These are phyloP conservation scores for Eustalomyia histrio DNA, from an alignment of 2,888 invertebrate genomes.

Conservation along the genomic window DNA sequence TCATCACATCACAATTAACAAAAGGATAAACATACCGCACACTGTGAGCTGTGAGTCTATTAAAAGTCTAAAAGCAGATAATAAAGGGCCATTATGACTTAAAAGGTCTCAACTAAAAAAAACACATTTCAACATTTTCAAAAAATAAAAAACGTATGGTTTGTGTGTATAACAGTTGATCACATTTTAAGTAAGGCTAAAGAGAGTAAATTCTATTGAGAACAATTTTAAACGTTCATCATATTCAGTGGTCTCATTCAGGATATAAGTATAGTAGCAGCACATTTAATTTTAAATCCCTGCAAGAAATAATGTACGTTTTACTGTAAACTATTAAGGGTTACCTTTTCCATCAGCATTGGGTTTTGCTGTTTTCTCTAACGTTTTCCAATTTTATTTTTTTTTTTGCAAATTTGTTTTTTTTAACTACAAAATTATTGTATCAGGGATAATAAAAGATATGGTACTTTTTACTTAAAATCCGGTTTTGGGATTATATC, in stretches of 20 bases:
- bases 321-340: slow-evolving; percentile 14
- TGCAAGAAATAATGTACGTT: slow-evolving; percentile 66
- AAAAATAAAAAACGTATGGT: neutral
- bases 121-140: neutral
- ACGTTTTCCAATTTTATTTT: slow-evolving; percentile 31
- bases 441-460: neutral
- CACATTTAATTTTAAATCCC: slow-evolving; percentile 75
- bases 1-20: slow-evolving; percentile 29
- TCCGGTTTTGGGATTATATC: no score
- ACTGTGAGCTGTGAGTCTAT: slow-evolving; percentile 75
- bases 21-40: slow-evolving; percentile 65
- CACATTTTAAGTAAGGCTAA: slow-evolving; percentile 40
- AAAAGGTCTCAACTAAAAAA: slow-evolving; percentile 77
- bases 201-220: slow-evolving; percentile 44
- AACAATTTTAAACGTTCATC: slow-evolving; percentile 34
- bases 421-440: slow-evolving; percentile 33
- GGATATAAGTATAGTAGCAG: slow-evolving; percentile 71
- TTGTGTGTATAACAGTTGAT: slow-evolving; percentile 6
- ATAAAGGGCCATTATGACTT: slow-evolving; percentile 79
- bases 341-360: slow-evolving; percentile 16
- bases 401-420: slow-evolving; percentile 59
- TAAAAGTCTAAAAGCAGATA: slow-evolving; percentile 79
- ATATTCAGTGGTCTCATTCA: slow-evolving; percentile 67
- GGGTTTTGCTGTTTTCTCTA: slow-evolving; percentile 26
- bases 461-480: neutral